Evolutionary conservation across 64 coral and sea anemone species (phyloP).

Genomic region (Cladopsammia gracilis): DNA sequence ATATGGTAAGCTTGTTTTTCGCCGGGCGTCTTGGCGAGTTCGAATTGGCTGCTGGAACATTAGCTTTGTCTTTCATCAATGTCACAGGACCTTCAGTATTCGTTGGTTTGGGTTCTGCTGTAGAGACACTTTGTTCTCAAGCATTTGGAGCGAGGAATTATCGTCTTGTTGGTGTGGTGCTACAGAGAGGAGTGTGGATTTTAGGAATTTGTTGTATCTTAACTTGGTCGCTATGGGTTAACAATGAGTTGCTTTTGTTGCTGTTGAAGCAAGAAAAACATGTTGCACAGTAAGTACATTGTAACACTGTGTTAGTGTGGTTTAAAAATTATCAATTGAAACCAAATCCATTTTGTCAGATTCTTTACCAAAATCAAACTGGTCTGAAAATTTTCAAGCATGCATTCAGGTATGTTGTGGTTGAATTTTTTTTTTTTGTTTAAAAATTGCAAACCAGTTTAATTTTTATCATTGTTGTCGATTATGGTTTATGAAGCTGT

Average conservation of each 20-base stretch:
- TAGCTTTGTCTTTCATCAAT: constrained; percentile 68
- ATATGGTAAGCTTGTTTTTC: constrained; percentile 71
- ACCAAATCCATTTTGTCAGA: no score
- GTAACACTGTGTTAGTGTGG: no score
- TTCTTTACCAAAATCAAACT: no score
- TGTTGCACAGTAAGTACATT: constrained; percentile 61
- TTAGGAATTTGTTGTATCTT: constrained; percentile 54
- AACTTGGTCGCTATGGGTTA: constrained; percentile 69
- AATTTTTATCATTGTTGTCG: no score
- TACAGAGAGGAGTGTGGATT: constrained; percentile 72
- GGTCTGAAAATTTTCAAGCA: no score
- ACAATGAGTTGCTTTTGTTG: constrained; percentile 60
- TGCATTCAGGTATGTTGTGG: no score
- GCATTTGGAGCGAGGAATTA: constrained; percentile 89
- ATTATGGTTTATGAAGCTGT: no score
- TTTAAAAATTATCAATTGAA: no score
- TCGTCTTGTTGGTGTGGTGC: constrained; percentile 60
- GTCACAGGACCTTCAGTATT: constrained; percentile 68
- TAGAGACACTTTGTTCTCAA: constrained; percentile 90
- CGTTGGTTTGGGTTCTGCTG: constrained; percentile 66
- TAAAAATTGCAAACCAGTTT: no score
- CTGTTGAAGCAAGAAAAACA: constrained; percentile 53
- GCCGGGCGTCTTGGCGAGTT: constrained; percentile 77
- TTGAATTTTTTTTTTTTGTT: no score
- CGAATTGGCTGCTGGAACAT: constrained; percentile 67